Evolutionary conservation across 2,113 vertebrate genomes (phyloP).

Genomic region (Catharus bicknelli): DNA sequence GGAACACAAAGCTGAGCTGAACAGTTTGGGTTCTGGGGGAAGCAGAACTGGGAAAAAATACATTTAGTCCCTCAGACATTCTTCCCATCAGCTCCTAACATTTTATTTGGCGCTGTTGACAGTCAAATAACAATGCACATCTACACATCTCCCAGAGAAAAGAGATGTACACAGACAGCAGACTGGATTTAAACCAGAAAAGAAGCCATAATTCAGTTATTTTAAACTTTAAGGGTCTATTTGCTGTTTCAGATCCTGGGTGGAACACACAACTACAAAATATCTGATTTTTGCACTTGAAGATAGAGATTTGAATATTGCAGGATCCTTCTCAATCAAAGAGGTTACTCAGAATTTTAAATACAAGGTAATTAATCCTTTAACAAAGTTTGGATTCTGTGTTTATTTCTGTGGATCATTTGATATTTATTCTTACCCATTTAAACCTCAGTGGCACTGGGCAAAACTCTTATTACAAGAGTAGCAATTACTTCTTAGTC

Average conservation of each 20-base stretch:
- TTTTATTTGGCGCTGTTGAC: not conserved
- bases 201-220: not conserved
- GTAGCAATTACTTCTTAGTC: not conserved
- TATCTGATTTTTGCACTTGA: not conserved
- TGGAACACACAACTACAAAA: not conserved
- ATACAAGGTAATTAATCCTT: not conserved
- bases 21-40: not conserved
- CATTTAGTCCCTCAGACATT: not conserved
- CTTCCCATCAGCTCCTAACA: not conserved
- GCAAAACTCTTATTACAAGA: not conserved
- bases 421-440: not conserved
- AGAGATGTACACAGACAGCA: not conserved
- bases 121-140: not conserved
- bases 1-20: not conserved
- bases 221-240: not conserved
- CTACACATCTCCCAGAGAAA: not conserved
- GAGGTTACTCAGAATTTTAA: not conserved
- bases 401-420: not conserved
- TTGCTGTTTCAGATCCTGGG: not conserved
- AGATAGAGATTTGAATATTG: not conserved
- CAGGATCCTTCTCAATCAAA: fast-evolving
- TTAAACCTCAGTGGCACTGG: not conserved
- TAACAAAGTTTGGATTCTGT: not conserved
- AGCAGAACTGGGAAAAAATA: not conserved
- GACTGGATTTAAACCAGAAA: not conserved